Percentiles rank a stretch among this genome's conserved stretches.
Conservation (phyloP, 2,888 invertebrate species). For the Cantharis flavilabris region DNA sequence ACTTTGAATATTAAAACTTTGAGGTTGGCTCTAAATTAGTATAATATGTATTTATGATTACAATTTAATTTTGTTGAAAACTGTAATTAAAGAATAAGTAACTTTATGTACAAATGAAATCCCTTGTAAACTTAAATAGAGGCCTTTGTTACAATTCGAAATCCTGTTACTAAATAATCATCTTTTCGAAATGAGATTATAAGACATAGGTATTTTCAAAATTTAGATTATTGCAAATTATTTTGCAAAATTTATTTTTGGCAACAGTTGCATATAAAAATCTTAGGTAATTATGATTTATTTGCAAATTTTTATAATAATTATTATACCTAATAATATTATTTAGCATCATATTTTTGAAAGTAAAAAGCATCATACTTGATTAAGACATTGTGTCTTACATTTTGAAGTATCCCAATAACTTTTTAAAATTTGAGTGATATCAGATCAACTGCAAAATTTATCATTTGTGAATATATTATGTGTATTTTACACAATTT, state of each 20-base stretch:
- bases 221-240: too few species aligned
- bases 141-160: too few species aligned
- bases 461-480: neutral
- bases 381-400: too few species aligned
- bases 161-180: neutral
- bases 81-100: neutral
- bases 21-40: neutral
- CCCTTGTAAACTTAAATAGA: neutral
- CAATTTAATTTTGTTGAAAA: neutral
- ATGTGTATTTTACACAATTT: neutral
- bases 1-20: neutral
- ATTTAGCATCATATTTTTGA: too few species aligned
- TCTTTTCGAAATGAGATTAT: neutral
- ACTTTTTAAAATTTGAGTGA: neutral
- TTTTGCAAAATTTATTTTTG: too few species aligned
- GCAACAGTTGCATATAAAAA: neutral
- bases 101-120: neutral
- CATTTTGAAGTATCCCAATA: neutral
- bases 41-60: neutral
- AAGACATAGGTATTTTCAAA: too few species aligned
- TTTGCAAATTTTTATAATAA: too few species aligned
- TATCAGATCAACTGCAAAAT: neutral
- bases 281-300: too few species aligned
- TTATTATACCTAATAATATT: too few species aligned
- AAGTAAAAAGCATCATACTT: too few species aligned